A percentile compares a stretch with the other conserved stretches of the same genome.
phyloP scores from a whole-genome alignment of 2,113 vertebrate species.

The Fulica atra region DNA sequence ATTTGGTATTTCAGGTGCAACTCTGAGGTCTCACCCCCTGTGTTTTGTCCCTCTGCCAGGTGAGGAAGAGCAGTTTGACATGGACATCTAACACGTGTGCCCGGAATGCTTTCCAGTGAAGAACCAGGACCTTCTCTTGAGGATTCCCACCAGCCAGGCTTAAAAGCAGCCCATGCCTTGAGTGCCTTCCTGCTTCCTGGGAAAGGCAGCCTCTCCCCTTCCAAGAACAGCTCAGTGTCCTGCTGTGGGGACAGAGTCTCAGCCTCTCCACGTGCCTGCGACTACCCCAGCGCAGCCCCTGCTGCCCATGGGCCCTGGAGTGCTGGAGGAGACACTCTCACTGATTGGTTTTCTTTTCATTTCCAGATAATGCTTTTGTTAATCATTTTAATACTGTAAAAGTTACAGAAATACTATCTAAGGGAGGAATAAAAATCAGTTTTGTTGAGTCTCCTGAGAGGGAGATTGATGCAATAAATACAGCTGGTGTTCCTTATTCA shows the following conservation, averaged over 20 bases:
- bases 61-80: constrained; percentile 86
- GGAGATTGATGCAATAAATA: constrained; percentile 27
- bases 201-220: neutral
- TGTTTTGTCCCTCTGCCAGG: constrained; percentile 10
- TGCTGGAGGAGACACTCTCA: constrained; percentile 4
- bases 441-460: neutral
- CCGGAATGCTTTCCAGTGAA: neutral
- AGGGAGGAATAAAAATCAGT: constrained; percentile 54
- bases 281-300: neutral
- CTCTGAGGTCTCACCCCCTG: neutral
- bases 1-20: accelerated
- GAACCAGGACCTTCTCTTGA: constrained; percentile 27
- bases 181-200: constrained; percentile 55
- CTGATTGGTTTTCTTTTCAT: neutral
- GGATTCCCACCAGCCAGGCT: constrained; percentile 62
- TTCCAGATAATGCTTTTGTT: constrained; percentile 61
- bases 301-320: neutral
- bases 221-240: neutral
- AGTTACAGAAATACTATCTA: neutral
- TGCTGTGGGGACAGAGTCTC: neutral
- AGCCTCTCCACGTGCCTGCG: neutral
- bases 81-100: constrained; percentile 77
- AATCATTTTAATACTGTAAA: constrained; percentile 51
- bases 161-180: constrained; percentile 29
- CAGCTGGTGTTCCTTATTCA: neutral